Percentiles rank a stretch among this genome's conserved stretches.
Conservation (phyloP, 2,797 vertebrate species). For the Halcyon badia region DNA sequence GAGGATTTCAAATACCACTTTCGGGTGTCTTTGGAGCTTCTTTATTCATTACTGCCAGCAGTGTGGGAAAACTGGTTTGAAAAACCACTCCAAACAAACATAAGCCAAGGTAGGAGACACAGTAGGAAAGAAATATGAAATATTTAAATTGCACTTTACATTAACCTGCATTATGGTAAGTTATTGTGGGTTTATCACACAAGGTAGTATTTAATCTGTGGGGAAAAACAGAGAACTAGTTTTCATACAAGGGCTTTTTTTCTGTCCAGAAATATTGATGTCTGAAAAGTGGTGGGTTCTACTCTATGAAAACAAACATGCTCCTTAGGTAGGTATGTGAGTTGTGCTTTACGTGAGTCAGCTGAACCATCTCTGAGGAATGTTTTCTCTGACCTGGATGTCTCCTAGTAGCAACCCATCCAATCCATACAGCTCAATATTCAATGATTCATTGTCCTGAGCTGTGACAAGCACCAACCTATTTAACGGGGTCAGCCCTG, state of each 20-base stretch:
- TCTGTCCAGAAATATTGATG: background rate
- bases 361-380: background rate
- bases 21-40: background rate
- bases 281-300: background rate
- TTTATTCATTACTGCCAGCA: constrained; percentile 1
- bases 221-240: background rate
- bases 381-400: background rate
- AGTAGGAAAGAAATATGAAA: background rate
- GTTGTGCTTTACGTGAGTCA: background rate
- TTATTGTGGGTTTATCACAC: background rate
- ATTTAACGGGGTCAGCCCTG: background rate
- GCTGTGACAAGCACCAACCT: background rate
- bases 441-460: background rate
- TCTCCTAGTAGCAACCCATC: background rate
- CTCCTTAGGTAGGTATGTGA: background rate
- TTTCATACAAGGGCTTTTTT: background rate
- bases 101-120: background rate
- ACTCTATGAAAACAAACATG: background rate
- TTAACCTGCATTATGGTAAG: background rate
- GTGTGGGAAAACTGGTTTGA: background rate
- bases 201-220: background rate
- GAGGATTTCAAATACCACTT: background rate
- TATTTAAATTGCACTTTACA: background rate
- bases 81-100: background rate
- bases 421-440: background rate